Evolutionary conservation across 2,113 vertebrate genomes (phyloP).

Genomic region (Rhea pennata): DNA sequence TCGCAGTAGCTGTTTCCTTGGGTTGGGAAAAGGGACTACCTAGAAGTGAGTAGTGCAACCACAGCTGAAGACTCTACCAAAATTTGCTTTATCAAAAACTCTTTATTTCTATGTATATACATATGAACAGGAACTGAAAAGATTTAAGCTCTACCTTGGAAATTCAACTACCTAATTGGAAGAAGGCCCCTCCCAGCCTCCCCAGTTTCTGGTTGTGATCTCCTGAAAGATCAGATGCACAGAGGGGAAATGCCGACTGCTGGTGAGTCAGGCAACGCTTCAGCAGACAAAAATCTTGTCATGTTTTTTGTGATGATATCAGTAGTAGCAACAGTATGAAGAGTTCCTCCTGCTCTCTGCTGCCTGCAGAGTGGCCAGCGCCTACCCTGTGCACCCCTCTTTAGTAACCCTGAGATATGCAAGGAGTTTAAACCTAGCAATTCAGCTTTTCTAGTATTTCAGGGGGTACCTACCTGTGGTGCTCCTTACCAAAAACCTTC

Average conservation of each 20-base stretch:
- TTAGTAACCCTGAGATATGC: background rate
- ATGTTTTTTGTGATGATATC: rapidly evolving
- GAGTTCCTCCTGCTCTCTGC: background rate
- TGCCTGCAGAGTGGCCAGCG: background rate
- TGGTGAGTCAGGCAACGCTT: background rate
- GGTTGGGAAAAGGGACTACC: background rate
- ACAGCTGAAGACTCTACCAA: background rate
- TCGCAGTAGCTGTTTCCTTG: background rate
- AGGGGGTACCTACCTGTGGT: background rate
- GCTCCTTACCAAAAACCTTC: constrained; percentile 50
- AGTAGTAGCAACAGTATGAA: background rate
- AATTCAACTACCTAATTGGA: background rate
- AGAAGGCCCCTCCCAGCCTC: background rate
- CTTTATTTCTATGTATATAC: background rate
- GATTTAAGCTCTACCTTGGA: background rate
- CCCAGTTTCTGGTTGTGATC: rapidly evolving
- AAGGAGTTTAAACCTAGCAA: background rate
- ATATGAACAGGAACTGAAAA: background rate
- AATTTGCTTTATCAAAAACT: background rate
- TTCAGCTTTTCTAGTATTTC: background rate
- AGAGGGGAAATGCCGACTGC: too few species aligned
- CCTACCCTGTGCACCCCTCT: rapidly evolving
- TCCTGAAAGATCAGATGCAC: background rate
- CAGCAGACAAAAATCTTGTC: background rate
- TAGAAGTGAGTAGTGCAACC: background rate